Percentiles rank a stretch among this genome's conserved stretches.
These are phyloP conservation scores for Pimpla rufipes DNA, from an alignment of 2,888 invertebrate genomes.

Conservation along the genomic window DNA sequence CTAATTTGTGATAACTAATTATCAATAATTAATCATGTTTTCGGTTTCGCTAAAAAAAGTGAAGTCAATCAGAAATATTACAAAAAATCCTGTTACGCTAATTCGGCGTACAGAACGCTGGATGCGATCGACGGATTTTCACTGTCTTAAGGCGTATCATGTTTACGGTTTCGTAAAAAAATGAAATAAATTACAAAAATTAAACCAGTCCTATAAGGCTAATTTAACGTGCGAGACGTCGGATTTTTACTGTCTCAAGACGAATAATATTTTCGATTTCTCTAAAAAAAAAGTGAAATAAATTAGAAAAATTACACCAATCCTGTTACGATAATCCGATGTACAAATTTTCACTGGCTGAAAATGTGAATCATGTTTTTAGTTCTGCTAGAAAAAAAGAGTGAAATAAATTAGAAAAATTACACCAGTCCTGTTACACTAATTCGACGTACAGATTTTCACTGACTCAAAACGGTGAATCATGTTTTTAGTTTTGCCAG, in stretches of 20 bases:
- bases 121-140: too few species aligned
- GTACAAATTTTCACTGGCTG: too few species aligned
- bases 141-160: background rate
- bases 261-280: background rate
- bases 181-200: constrained; percentile 53
- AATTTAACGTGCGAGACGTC: constrained; percentile 28
- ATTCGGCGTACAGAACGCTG: too few species aligned
- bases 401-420: constrained; percentile 56
- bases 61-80: constrained; percentile 54
- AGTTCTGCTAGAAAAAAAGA: background rate
- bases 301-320: constrained; percentile 46
- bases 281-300: constrained; percentile 19
- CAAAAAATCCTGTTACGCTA: background rate
- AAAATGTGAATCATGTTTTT: background rate
- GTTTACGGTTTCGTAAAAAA: background rate
- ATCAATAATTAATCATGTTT: constrained; percentile 29
- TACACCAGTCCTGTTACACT: background rate
- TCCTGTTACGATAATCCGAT: constrained; percentile 20
- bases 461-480: background rate
- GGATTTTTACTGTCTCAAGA: background rate
- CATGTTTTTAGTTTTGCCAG: background rate
- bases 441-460: too few species aligned
- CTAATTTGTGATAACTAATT: too few species aligned
- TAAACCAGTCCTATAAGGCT: background rate
- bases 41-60: background rate